Evolutionary conservation across 2,797 vertebrate species (phyloP).

Genomic region (Malacoctenus gilli): DNA sequence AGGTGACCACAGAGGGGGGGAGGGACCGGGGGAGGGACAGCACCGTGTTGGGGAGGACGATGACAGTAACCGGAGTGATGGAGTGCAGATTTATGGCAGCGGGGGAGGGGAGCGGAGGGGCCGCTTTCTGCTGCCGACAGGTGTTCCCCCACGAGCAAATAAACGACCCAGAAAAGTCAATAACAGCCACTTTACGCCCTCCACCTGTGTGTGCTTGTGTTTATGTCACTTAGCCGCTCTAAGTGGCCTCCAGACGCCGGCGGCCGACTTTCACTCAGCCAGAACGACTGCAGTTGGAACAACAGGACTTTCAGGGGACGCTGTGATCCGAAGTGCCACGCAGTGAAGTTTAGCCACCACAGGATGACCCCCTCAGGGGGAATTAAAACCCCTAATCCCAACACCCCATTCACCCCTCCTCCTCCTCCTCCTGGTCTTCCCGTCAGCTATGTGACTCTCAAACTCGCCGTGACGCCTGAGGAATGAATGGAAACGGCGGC

Average conservation of each 20-base stretch:
- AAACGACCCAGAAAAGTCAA: constrained; percentile 72
- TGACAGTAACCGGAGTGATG: constrained; percentile 20
- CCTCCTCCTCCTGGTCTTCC: constrained; percentile 47
- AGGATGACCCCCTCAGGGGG: constrained; percentile 12
- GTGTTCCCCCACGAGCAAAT: constrained; percentile 70
- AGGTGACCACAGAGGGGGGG: constrained; percentile 50
- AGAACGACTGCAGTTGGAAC: not conserved
- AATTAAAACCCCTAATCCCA: constrained; percentile 42
- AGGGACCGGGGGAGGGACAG: too few species aligned
- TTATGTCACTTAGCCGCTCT: constrained; percentile 48
- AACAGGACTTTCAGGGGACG: constrained; percentile 24
- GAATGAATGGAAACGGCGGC: constrained; percentile 55
- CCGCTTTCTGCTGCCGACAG: constrained; percentile 61
- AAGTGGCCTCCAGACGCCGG: constrained; percentile 48
- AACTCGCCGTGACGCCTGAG: constrained; percentile 60
- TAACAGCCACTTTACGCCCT: constrained; percentile 35
- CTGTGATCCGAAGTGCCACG: constrained; percentile 12
- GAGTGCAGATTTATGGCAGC: constrained; percentile 34
- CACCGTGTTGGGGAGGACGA: constrained; percentile 26
- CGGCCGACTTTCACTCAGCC: constrained; percentile 8
- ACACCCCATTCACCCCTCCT: constrained; percentile 33
- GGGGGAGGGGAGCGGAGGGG: constrained; percentile 12
- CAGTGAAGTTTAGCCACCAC: constrained; percentile 15
- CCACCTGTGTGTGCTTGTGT: constrained; percentile 65
- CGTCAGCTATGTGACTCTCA: constrained; percentile 60